Evolutionary conservation across 2,113 vertebrate genomes (phyloP), one percentile per base, ranked within the genome.

Genomic region (Pycnonotus jocosus): DNA sequence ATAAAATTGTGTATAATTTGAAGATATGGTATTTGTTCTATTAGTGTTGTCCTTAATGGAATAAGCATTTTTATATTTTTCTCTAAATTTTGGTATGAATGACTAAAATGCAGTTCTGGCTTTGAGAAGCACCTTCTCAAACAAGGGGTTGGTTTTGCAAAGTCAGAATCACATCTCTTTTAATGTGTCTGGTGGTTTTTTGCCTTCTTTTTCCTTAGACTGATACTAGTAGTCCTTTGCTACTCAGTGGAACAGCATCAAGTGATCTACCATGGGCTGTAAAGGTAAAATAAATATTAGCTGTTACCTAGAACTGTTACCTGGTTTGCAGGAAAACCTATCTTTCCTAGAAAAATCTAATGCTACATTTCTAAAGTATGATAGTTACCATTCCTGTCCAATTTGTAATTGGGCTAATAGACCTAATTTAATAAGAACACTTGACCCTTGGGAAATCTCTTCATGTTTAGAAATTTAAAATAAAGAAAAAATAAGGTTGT

Each of bases 221-320:
- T 91, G 99, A 99, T 96, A 98, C 98, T 18, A 98, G 96, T 89
- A 99, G 99, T 95, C 99, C 99, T 18, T 97, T 98, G 92, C 97
- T 98, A 42, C 95, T 96, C 84, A 88, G 98, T 84, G 98, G 98
- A 95, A 95, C 97, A 25, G 94, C 97, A 92, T 82, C 97, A 45
- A 68, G 50, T 71, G 99, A 99, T 79, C 65, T 97, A 66, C 98
- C 99, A 47, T 99, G 99, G 99, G 97, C 98, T 76, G 99, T 99
- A 62, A 99, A 99, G 98, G 99, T 99, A 97, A 97, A 93, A 28
- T 58, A 31, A 87, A 54, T 62, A 51, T 54, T 9, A 40, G 19
- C 38, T 90, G 1, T 77, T 71, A 11, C 20, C 20, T 53, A n/a
- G 44, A 82, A 40, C 21, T 69, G 1, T 60, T 30, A 9, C 3